phyloP scores from a whole-genome alignment of 2,888 invertebrate species.

The Agrilus cyanescens region DNA sequence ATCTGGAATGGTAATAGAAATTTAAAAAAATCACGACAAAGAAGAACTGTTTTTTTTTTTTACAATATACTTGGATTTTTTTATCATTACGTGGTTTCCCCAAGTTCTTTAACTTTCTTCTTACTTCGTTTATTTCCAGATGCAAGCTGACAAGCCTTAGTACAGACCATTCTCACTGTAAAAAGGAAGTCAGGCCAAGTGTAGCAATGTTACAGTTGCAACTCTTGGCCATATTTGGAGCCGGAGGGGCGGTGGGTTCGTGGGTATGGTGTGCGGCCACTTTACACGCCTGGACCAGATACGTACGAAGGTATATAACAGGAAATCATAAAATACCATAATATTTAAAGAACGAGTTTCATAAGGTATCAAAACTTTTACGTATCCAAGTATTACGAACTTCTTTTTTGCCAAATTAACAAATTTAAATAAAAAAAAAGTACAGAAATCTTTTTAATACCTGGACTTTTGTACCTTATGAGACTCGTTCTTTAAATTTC shows the following conservation, averaged over 20 bases:
- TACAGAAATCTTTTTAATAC: constrained; percentile 3
- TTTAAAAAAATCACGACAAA: too few species aligned
- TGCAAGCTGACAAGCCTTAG: constrained; percentile 36
- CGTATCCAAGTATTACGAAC: not conserved
- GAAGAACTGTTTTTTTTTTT: too few species aligned
- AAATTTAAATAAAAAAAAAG: constrained; percentile 2
- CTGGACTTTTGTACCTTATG: too few species aligned
- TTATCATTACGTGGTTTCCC: too few species aligned
- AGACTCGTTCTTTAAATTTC: too few species aligned
- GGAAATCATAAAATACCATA: not conserved
- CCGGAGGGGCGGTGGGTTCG: constrained; percentile 80
- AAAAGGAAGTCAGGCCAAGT: constrained; percentile 61
- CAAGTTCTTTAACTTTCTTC: too few species aligned
- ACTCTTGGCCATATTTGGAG: constrained; percentile 69
- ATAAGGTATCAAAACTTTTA: not conserved
- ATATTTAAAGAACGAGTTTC: not conserved
- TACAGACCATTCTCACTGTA: constrained; percentile 43
- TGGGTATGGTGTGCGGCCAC: constrained; percentile 91
- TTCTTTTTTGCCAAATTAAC: not conserved
- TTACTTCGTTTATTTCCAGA: constrained; percentile 25
- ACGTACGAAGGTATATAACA: constrained; percentile 55
- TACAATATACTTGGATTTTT: too few species aligned
- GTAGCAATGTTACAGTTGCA: constrained; percentile 73
- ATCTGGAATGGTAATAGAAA: too few species aligned
- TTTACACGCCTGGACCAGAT: constrained; percentile 74